Evolutionary conservation across 2,888 invertebrate species (phyloP), one percentile per base, ranked within the genome.

Genomic region (Troides helena): DNA sequence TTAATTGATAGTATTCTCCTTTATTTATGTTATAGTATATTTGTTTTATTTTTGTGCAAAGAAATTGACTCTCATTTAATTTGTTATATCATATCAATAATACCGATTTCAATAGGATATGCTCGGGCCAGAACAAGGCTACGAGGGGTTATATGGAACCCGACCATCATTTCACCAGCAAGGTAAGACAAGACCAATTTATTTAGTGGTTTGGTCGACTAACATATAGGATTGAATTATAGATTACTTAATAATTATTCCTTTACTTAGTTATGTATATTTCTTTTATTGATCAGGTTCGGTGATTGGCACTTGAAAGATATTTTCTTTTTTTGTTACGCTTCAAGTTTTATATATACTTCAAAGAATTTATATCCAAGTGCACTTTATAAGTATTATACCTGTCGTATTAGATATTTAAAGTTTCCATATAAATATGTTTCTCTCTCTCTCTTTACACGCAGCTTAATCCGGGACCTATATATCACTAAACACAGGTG

Each of bases 111-210:
- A 86, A 72, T 95, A 97, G 97, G 98, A 97, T 91, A 97, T 97
- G 95, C 95, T 97, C 90, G 96, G 96, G 85, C 96, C 97, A 82
- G 98, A 98, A 89, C 98, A 98, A 93, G 96, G 97, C 84, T 98
- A 97, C 94, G 98, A 98, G 88, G 97, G 97, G 89, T 95, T 98
- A 94, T 98, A 98, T 92, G 96, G 96, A 85, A 98, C 98, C 89
- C 96, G 98, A 86, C 97, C 97, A 79, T 97, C 97, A 80, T 97
- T 96, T 93, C 97, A 97, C 84, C 96, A 96, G 77, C 96, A 95
- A 97, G 97, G 97, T 97, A 96, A 94, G 87, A 75, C 60, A 46
- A 59, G 70, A 74, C 67, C 39, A 69, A 73, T 73, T 71, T 59
- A 50, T 73, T 78, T 78, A 77, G 71, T 74, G 76, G 79, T 81